Base-by-base conservation (phyloP, 1,140 invertebrate genomes). In the Pseudomyrmex sp. region DNA sequence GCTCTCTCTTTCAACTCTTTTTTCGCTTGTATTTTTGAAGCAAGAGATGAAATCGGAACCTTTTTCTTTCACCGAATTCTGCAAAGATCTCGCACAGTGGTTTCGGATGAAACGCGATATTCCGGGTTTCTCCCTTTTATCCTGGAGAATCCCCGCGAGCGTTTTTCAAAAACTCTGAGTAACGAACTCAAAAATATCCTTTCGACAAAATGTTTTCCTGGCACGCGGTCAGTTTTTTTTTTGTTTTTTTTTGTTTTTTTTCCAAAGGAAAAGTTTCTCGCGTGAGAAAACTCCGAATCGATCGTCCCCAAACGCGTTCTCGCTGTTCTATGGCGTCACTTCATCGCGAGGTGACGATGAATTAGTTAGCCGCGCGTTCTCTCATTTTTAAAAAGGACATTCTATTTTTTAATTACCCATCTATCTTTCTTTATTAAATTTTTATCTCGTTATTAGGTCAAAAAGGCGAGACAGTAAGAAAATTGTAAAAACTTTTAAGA, bases 161-260 rank as follows among this genome's bases (percentile, higher is more conserved):
- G 70, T 70, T 79, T 69, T 79, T 59, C 35, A 35, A 44, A 15
- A 56, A 58, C 15, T 26, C 48, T 26, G 44, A 58, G 54, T 44
- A 69, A 79, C 52, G 63, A 77, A 68, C 48, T 48, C 10, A 52
- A 69, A 69, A 79, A 69, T 56, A 48, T 8, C 15, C 20, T 50
- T 13, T 48, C 62, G 48, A 46, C 63, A n/a, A 15, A 23, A 76
- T 23, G 50, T 66, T 52, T 70, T 79, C 54, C 18, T n/a, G 58
- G 35, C 54, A 56, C 48, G 23, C 10, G 65, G 10, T 46, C 35
- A 70, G 5, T 35, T 35, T 35, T 35, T 35, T 35, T 35, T 35
- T 35, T 35, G 5, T 35, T 35, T 35, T 35, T 5, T 35, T 35
- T 35, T 35, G 18, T 18, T 35, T 0, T 35, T 35, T 35, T 35